Evolutionary conservation across 2,113 vertebrate species (phyloP).

Genomic region (Craseonycteris thonglongyai): DNA sequence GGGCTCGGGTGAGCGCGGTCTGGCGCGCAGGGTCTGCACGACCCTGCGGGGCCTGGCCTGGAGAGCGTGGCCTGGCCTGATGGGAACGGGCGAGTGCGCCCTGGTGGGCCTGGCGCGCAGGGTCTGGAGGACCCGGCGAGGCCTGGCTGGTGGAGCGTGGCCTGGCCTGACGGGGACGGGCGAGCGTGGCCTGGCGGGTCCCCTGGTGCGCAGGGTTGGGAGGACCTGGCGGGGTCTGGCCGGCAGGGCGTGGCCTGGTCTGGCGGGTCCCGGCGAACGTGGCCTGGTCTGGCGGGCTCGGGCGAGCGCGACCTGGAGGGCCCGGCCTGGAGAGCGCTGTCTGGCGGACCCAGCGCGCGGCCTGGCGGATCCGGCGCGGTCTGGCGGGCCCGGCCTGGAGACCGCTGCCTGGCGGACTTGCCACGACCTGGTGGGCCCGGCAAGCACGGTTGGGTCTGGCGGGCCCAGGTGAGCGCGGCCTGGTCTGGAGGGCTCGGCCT

Average conservation of each 20-base stretch:
- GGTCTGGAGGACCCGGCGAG: slow-evolving; percentile 21
- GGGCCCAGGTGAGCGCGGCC: slow-evolving; percentile 29
- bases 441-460: not conserved
- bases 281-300: slow-evolving; percentile 33
- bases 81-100: slow-evolving; percentile 13
- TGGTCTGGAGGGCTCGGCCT: slow-evolving; percentile 5
- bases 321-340: slow-evolving; percentile 33
- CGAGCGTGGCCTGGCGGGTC: not conserved
- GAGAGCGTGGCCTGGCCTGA: not conserved
- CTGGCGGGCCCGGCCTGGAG: slow-evolving; percentile 27
- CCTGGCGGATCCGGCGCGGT: not conserved
- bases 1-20: not conserved
- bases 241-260: not conserved
- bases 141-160: not conserved
- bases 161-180: not conserved
- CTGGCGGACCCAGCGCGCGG: not conserved
- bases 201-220: not conserved
- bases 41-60: not conserved
- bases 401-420: slow-evolving; percentile 30
- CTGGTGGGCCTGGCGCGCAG: not conserved
- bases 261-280: slow-evolving; percentile 15
- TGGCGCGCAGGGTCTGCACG: not conserved
- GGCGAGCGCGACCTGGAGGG: slow-evolving; percentile 10
- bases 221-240: not conserved
- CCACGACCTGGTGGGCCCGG: slow-evolving; percentile 24